Percentiles rank a stretch among this genome's conserved stretches.
Conservation (phyloP, 2,113 vertebrate genomes). For the Podarcis muralis region DNA sequence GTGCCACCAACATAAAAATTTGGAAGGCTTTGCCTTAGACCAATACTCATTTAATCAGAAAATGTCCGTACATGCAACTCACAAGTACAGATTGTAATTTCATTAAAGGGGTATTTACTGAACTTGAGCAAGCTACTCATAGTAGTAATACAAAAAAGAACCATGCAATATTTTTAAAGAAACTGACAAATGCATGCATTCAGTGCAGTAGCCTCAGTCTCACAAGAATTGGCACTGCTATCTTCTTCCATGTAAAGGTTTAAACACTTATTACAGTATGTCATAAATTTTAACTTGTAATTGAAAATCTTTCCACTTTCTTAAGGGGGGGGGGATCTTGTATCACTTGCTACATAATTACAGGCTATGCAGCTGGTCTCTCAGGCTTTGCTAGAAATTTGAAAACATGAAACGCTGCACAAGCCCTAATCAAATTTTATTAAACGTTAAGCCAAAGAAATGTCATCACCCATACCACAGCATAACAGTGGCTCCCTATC, state of each 20-base stretch:
- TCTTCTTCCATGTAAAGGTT: conserved; percentile 69
- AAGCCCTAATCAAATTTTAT: conserved; percentile 74
- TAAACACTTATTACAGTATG: conserved; percentile 75
- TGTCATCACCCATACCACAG: conserved; percentile 57
- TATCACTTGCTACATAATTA: conserved; percentile 80
- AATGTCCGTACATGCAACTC: conserved; percentile 54
- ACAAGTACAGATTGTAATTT: conserved; percentile 74
- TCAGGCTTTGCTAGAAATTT: conserved; percentile 67
- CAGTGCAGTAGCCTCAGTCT: conserved; percentile 61
- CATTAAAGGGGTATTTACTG: conserved; percentile 81
- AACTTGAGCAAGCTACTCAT: conserved; percentile 74
- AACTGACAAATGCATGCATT: conserved; percentile 61
- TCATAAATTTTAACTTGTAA: conserved; percentile 78
- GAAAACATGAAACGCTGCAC: conserved; percentile 69
- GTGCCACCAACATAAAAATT: no score
- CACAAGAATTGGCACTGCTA: conserved; percentile 67
- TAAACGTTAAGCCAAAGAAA: conserved; percentile 72
- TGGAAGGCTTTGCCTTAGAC: conserved; percentile 2
- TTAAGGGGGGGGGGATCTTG: conserved; percentile 59
- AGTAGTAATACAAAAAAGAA: conserved; percentile 43
- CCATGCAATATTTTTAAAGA: conserved; percentile 51
- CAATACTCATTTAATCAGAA: conserved; percentile 64
- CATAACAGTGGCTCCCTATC: conserved; percentile 47
- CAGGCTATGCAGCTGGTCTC: conserved; percentile 75
- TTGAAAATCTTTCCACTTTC: conserved; percentile 74